Conservation (phyloP, 2,113 vertebrate species). For the Rhombomys opimus region DNA sequence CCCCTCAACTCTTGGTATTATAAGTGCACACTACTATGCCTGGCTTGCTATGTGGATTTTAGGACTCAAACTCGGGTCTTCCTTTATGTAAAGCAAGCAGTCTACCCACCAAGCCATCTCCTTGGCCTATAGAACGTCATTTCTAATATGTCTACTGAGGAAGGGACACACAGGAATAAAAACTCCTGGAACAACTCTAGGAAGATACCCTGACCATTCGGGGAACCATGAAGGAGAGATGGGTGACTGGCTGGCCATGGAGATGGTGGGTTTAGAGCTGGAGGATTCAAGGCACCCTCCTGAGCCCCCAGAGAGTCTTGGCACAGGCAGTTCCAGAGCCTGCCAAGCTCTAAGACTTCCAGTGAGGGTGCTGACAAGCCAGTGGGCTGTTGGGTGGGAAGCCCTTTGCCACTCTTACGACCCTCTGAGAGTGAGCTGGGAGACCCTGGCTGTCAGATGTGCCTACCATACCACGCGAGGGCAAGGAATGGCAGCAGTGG, state of each 20-base stretch:
- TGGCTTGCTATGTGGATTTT: not conserved
- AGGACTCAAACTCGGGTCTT: not conserved
- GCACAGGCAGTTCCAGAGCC: constrained; percentile 56
- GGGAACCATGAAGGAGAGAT: not conserved
- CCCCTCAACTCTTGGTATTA: too few relatives aligned
- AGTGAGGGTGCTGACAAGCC: constrained; percentile 71
- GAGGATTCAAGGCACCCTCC: not conserved
- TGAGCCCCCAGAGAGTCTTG: constrained; percentile 46
- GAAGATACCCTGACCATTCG: not conserved
- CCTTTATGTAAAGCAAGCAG: not conserved
- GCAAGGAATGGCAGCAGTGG: constrained; percentile 43
- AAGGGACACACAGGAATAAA: not conserved
- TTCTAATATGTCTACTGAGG: not conserved
- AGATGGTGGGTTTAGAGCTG: not conserved
- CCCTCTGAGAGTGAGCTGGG: constrained; percentile 74
- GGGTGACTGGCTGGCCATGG: not conserved
- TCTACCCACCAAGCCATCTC: not conserved
- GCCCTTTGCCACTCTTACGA: constrained; percentile 31
- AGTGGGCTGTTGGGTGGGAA: constrained; percentile 74
- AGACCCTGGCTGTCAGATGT: constrained; percentile 81
- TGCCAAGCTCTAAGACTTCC: constrained; percentile 76
- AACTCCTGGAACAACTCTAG: not conserved
- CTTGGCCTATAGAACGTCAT: not conserved
- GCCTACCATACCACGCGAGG: constrained; percentile 46
- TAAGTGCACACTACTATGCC: not conserved